Evolutionary conservation across 2,113 vertebrate genomes (phyloP).

Genomic region (Oryzias curvinotus): DNA sequence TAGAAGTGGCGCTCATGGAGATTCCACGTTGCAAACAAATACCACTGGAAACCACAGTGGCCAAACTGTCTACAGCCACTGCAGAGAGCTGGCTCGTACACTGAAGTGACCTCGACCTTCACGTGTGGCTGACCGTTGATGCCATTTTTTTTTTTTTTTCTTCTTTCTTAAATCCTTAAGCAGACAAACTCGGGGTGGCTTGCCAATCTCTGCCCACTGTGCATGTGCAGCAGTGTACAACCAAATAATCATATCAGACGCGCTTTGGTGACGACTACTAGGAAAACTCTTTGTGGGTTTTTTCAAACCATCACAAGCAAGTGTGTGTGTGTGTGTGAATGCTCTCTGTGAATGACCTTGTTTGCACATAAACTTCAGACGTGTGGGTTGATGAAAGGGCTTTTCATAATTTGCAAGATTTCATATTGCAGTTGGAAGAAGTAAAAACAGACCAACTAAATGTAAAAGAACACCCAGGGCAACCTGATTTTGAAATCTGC

Average conservation of each 20-base stretch:
- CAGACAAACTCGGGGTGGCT: slow-evolving; percentile 25
- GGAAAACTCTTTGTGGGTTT: slow-evolving; percentile 17
- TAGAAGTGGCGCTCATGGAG: slow-evolving; percentile 43
- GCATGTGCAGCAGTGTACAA: slow-evolving; percentile 49
- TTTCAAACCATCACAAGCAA: slow-evolving; percentile 6
- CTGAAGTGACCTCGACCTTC: slow-evolving; percentile 56
- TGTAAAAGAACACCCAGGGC: slow-evolving; percentile 82
- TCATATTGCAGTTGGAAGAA: slow-evolving; percentile 76
- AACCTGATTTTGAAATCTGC: slow-evolving; percentile 87
- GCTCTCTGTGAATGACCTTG: slow-evolving; percentile 58
- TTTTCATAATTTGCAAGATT: slow-evolving; percentile 82
- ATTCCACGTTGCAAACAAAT: slow-evolving; percentile 47
- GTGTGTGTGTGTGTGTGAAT: slow-evolving; percentile 12
- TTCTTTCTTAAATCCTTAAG: slow-evolving; percentile 22
- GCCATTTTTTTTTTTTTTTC: slow-evolving; percentile 24
- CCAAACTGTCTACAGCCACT: slow-evolving; percentile 41
- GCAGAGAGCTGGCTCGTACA: slow-evolving; percentile 40
- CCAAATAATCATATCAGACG: slow-evolving; percentile 35
- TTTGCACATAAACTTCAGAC: slow-evolving; percentile 85
- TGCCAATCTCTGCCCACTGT: slow-evolving; percentile 25
- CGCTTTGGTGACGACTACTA: slow-evolving; percentile 28
- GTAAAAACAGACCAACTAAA: slow-evolving; percentile 77
- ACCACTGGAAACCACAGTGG: slow-evolving; percentile 51
- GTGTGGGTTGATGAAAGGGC: slow-evolving; percentile 89
- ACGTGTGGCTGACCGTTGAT: slow-evolving; percentile 38